Conservation (phyloP, 1,140 invertebrate genomes). For the Papilio polyxenes region DNA sequence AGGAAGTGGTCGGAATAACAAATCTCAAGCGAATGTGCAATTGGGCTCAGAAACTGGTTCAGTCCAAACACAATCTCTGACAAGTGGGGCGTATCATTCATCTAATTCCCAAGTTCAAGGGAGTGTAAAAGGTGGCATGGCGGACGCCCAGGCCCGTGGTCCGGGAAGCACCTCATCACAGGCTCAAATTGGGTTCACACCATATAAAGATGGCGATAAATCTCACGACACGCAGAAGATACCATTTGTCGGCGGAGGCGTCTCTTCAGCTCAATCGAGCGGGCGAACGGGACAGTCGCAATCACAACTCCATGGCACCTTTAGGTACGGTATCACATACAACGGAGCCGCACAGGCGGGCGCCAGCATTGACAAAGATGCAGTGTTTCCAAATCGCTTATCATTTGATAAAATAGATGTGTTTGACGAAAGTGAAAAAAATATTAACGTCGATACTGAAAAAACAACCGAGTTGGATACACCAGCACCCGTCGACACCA, state of each 20-base stretch:
- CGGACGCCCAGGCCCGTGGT: conserved; percentile 91
- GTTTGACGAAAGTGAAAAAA: conserved; percentile 71
- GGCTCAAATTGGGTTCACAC: conserved; percentile 91
- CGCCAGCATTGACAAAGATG: conserved; percentile 83
- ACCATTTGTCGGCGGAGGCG: conserved; percentile 87
- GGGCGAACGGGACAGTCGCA: conserved; percentile 88
- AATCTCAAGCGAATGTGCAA: conserved; percentile 89
- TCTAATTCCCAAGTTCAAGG: conserved; percentile 89
- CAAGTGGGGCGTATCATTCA: conserved; percentile 86
- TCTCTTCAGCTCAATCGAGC: conserved; percentile 88
- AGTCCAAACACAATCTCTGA: conserved; percentile 87
- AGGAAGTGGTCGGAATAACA: conserved; percentile 86
- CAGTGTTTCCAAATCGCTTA: conserved; percentile 68
- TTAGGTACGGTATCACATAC: conserved; percentile 89
- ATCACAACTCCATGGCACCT: conserved; percentile 89
- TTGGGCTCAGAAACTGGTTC: conserved; percentile 86
- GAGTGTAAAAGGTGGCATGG: conserved; percentile 88
- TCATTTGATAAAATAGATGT: conserved; percentile 75
- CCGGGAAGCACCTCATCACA: conserved; percentile 91
- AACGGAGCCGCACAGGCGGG: conserved; percentile 90
- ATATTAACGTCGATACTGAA: conserved; percentile 71
- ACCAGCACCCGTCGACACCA: conserved; percentile 25
- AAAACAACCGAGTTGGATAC: conserved; percentile 41
- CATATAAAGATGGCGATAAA: conserved; percentile 83
- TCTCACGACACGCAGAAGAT: conserved; percentile 71